Evolutionary conservation across 2,797 vertebrate genomes (phyloP).

Genomic region (Pristis pectinata): DNA sequence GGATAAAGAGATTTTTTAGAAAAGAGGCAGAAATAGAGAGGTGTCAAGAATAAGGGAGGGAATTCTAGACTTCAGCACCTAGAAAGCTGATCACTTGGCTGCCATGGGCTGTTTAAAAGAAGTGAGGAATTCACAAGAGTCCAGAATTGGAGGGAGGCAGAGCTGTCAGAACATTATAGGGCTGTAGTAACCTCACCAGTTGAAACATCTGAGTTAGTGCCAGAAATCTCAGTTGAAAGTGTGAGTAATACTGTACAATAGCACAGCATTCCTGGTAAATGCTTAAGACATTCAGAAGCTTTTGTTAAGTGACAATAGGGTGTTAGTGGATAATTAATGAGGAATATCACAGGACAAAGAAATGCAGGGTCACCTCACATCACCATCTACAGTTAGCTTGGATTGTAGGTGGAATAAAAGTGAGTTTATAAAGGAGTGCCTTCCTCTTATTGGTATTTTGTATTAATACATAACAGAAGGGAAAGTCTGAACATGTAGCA

Average conservation of each 20-base stretch:
- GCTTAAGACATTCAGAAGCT: not conserved
- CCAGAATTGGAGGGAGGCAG: not conserved
- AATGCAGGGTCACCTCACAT: slow-evolving; percentile 12
- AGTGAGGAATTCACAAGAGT: not conserved
- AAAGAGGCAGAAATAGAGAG: not conserved
- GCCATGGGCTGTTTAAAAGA: not conserved
- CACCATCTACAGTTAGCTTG: not conserved
- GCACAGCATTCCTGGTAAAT: not conserved
- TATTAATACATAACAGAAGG: not conserved
- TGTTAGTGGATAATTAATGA: slow-evolving; percentile 30
- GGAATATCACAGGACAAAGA: not conserved
- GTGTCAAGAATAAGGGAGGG: not conserved
- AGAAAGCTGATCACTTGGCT: not conserved
- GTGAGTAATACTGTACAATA: not conserved
- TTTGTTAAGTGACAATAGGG: not conserved
- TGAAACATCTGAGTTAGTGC: not conserved
- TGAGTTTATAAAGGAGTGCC: not conserved
- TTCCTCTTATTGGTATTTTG: not conserved
- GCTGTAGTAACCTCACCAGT: not conserved
- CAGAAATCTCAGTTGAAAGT: not conserved
- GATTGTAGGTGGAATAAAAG: not conserved
- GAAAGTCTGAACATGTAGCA: not conserved
- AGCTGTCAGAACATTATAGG: not conserved
- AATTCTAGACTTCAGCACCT: not conserved
- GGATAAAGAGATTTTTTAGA: not conserved